Conservation (phyloP, 2,888 invertebrate species). For the Polyommatus icarus region DNA sequence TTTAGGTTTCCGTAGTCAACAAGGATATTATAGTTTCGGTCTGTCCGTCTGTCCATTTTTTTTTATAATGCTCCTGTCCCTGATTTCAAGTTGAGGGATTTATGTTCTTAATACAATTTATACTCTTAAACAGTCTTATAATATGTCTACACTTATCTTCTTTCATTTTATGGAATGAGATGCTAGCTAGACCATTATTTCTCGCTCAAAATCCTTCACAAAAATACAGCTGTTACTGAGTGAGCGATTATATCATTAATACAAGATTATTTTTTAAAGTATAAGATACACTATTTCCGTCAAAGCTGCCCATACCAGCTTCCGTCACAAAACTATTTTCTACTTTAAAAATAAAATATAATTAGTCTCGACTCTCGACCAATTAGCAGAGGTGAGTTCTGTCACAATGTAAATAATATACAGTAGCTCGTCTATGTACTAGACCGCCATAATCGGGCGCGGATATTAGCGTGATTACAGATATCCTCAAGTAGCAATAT, state of each 20-base stretch:
- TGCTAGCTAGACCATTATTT: background rate
- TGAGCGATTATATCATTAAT: too few species aligned
- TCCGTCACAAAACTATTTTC: background rate
- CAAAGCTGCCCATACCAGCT: background rate
- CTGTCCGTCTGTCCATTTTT: too few species aligned
- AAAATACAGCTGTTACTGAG: background rate
- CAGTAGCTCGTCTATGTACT: background rate
- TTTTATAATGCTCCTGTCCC: too few species aligned
- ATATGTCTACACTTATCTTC: too few species aligned
- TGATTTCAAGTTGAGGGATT: too few species aligned
- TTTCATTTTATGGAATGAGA: too few species aligned
- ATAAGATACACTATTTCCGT: background rate
- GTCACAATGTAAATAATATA: background rate
- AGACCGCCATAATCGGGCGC: background rate
- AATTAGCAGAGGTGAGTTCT: constrained; percentile 20
- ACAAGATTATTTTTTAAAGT: background rate
- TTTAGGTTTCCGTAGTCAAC: too few species aligned
- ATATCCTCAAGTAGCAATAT: background rate
- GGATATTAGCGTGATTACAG: background rate
- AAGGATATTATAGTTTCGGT: too few species aligned
- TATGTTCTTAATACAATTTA: too few species aligned
- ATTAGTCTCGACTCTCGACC: background rate
- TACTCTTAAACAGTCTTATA: too few species aligned
- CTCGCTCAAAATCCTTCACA: background rate
- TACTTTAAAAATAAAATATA: background rate